Percentiles rank a stretch among this genome's conserved stretches.
These are phyloP conservation scores for Sebastes diploproa DNA, from an alignment of 2,797 vertebrate genomes.

Conservation along the genomic window DNA sequence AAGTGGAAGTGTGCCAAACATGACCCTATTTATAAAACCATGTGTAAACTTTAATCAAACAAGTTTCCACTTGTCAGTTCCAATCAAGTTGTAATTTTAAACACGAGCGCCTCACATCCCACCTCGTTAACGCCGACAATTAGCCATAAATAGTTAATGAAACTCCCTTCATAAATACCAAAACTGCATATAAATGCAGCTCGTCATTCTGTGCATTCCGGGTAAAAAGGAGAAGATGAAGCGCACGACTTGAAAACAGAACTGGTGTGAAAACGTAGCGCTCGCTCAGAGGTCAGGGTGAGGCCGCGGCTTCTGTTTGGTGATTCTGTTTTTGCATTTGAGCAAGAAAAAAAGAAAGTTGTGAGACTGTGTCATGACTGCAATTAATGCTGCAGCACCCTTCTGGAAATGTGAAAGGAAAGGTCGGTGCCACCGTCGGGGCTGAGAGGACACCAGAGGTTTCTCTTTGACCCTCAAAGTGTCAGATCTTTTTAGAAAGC, in stretches of 20 bases:
- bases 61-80: slow-evolving; percentile 39
- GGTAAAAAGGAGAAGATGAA: background rate
- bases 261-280: background rate
- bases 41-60: slow-evolving; percentile 15
- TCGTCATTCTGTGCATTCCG: background rate
- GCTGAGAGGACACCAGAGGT: background rate
- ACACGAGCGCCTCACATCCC: slow-evolving; percentile 1
- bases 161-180: slow-evolving; percentile 5
- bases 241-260: background rate
- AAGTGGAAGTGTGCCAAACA: background rate
- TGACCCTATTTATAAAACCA: background rate
- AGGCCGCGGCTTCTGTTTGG: background rate
- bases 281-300: background rate
- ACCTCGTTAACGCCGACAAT: slow-evolving; percentile 39
- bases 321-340: background rate
- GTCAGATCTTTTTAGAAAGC: background rate
- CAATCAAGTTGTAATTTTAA: slow-evolving; percentile 27
- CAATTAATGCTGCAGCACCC: background rate
- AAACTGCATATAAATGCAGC: background rate
- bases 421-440: background rate
- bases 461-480: background rate
- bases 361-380: background rate
- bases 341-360: background rate
- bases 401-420: background rate
- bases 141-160: slow-evolving; percentile 28